phyloP scores from a whole-genome alignment of 2,113 vertebrate genomes.

The Ictidomys tridecemlineatus region DNA sequence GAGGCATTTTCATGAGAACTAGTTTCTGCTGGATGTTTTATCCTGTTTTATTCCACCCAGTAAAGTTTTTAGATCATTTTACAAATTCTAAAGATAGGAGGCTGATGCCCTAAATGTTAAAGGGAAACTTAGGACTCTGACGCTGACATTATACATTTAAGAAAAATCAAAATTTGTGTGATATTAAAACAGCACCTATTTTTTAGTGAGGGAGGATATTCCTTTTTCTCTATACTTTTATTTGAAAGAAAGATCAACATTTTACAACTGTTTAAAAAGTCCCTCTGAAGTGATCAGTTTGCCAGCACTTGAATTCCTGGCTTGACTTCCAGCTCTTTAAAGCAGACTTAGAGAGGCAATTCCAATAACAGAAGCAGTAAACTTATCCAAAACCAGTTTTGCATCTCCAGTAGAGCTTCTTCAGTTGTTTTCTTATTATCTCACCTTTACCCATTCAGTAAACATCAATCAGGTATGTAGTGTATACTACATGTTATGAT shows the following conservation, averaged over 20 bases:
- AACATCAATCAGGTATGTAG: neutral
- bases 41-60: neutral
- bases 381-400: neutral
- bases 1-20: slow-evolving; percentile 70
- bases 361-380: neutral
- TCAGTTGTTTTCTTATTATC: neutral
- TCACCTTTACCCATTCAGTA: neutral
- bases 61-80: slow-evolving; percentile 50
- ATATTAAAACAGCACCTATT: neutral
- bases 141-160: slow-evolving; percentile 7
- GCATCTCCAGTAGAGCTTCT: neutral
- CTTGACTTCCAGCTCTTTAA: slow-evolving; percentile 30
- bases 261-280: slow-evolving; percentile 43
- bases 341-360: neutral
- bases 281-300: neutral
- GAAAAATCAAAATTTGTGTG: neutral
- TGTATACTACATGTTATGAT: neutral
- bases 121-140: neutral
- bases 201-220: neutral
- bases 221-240: slow-evolving; percentile 7
- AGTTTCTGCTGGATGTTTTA: slow-evolving; percentile 20
- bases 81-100: neutral
- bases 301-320: neutral
- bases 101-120: neutral
- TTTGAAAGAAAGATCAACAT: slow-evolving; percentile 46